A percentile compares a stretch with the other conserved stretches of the same genome.
Conservation (phyloP, 2,797 vertebrate species). For the Poecilia picta region DNA sequence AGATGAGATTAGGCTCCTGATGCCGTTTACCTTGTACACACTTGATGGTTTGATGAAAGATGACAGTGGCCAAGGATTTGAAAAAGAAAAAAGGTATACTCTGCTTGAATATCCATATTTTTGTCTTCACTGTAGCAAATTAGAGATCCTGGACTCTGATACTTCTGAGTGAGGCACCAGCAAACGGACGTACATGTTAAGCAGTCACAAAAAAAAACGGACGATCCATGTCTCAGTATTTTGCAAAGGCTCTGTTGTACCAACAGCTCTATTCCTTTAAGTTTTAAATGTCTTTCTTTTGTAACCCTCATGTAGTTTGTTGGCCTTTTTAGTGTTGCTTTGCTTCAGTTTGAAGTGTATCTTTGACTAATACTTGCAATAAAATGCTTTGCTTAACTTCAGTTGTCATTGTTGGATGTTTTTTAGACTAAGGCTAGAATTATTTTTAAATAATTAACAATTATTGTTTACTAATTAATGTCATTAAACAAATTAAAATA, state of each 20-base stretch:
- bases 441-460: background rate
- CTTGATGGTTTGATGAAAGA: slow-evolving; percentile 42
- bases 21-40: slow-evolving; percentile 43
- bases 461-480: background rate
- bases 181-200: slow-evolving; percentile 55
- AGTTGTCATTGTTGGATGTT: slow-evolving; percentile 16
- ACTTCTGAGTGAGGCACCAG: slow-evolving; percentile 70
- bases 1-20: slow-evolving; percentile 69
- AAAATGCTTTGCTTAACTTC: slow-evolving; percentile 88
- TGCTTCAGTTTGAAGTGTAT: slow-evolving; percentile 90
- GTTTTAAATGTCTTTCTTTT: slow-evolving; percentile 79
- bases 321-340: slow-evolving; percentile 88
- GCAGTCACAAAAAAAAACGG: slow-evolving; percentile 39
- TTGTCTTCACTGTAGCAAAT: slow-evolving; percentile 48
- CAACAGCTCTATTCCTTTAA: slow-evolving; percentile 78
- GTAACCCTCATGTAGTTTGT: slow-evolving; percentile 80
- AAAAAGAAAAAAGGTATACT: slow-evolving; percentile 7
- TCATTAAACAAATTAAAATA: background rate
- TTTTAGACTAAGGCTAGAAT: background rate
- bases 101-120: slow-evolving; percentile 19
- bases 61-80: slow-evolving; percentile 60
- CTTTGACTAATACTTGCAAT: slow-evolving; percentile 93
- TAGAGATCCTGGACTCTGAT: slow-evolving; percentile 57
- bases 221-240: slow-evolving; percentile 75
- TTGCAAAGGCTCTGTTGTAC: slow-evolving; percentile 83